A percentile compares a stretch with the other conserved stretches of the same genome.
Conservation (phyloP, 2,888 invertebrate species). For the Lithophane ornitopus region DNA sequence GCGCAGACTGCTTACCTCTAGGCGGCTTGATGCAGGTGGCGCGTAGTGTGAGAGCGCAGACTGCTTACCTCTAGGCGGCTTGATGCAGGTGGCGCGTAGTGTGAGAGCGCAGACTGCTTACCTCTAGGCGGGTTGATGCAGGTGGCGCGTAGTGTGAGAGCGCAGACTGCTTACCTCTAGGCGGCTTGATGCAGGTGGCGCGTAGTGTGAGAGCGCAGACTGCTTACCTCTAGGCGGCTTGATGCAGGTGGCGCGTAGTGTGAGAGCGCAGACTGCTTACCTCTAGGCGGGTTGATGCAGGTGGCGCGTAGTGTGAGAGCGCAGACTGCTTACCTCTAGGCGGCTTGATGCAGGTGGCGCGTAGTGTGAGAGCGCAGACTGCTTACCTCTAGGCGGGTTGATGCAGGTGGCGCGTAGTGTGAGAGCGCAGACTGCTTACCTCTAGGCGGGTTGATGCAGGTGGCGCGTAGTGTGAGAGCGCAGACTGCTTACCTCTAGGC, state of each 20-base stretch:
- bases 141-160: neutral
- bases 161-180: slow-evolving; percentile 79
- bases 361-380: neutral
- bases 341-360: slow-evolving; percentile 77
- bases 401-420: neutral
- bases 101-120: slow-evolving; percentile 41
- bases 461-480: neutral
- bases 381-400: slow-evolving; percentile 88
- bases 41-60: neutral
- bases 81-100: slow-evolving; percentile 63
- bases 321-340: slow-evolving; percentile 81
- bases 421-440: slow-evolving; percentile 66
- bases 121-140: slow-evolving; percentile 88
- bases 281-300: slow-evolving; percentile 87
- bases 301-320: neutral
- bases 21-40: slow-evolving; percentile 80
- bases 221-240: slow-evolving; percentile 87
- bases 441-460: slow-evolving; percentile 86
- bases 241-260: slow-evolving; percentile 47
- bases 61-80: slow-evolving; percentile 86
- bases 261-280: slow-evolving; percentile 61
- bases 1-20: slow-evolving; percentile 77
- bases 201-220: neutral
- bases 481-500: slow-evolving; percentile 82
- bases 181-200: slow-evolving; percentile 79